phyloP scores from a whole-genome alignment of 2,113 vertebrate genomes.

The Alligator mississippiensis region DNA sequence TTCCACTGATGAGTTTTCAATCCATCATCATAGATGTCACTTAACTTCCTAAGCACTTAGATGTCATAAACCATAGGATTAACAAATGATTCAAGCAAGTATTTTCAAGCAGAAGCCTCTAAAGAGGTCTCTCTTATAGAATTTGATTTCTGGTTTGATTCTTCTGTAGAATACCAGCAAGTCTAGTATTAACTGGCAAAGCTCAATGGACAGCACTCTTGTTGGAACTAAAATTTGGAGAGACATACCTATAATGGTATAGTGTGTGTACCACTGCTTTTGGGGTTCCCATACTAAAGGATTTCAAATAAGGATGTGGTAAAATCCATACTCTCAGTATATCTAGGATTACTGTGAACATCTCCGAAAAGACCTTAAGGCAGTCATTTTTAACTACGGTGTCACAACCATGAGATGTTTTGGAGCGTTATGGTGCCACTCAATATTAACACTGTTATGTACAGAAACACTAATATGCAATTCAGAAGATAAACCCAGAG shows the following conservation, averaged over 20 bases:
- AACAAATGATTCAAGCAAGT: not conserved
- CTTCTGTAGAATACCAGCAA: not conserved
- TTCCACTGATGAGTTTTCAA: no score
- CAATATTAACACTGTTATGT: no score
- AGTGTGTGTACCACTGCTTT: not conserved
- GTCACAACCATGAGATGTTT: no score
- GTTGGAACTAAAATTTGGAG: no score
- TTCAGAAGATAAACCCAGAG: no score
- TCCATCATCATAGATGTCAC: not conserved
- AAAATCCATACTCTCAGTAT: not conserved
- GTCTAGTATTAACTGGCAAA: not conserved
- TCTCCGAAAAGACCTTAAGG: not conserved
- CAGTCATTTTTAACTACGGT: no score
- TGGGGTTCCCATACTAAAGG: not conserved
- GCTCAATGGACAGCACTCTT: not conserved
- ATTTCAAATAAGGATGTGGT: not conserved
- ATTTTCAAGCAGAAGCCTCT: not conserved
- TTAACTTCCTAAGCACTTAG: not conserved
- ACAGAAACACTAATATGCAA: no score
- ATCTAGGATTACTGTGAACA: conserved; percentile 17
- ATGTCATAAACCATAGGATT: not conserved
- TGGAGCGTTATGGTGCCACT: no score
- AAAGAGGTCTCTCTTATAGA: not conserved
- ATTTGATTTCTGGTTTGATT: not conserved
- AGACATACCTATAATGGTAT: not conserved